Evolutionary conservation across 2,797 vertebrate genomes (phyloP).

Genomic region (Thripadectes ignobilis): DNA sequence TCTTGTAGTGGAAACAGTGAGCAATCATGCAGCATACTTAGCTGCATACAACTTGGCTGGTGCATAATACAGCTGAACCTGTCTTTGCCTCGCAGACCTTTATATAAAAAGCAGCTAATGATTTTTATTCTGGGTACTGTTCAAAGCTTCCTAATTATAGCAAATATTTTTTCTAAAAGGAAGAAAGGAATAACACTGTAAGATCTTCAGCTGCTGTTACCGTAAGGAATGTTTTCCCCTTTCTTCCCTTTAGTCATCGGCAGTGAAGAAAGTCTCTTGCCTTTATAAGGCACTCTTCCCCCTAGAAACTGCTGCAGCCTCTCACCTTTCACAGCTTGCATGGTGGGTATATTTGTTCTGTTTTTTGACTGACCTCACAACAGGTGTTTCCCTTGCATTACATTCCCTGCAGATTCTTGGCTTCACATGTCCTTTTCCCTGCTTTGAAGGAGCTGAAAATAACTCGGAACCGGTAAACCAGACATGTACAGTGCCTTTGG

Average conservation of each 20-base stretch:
- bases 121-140: not conserved
- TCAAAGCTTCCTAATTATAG: not conserved
- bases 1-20: not conserved
- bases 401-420: conserved; percentile 20
- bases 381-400: conserved; percentile 57
- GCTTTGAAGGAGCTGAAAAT: conserved; percentile 32
- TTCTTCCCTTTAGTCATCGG: not conserved
- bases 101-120: not conserved
- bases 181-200: not conserved
- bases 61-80: not conserved
- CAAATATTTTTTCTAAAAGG: not conserved
- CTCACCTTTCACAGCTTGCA: not conserved
- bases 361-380: conserved; percentile 28
- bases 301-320: not conserved
- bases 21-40: not conserved
- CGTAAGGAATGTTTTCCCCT: not conserved
- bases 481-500: not conserved
- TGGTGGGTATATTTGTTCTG: not conserved
- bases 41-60: not conserved
- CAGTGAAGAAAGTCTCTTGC: not conserved
- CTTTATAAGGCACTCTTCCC: not conserved
- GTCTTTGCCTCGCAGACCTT: not conserved
- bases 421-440: not conserved
- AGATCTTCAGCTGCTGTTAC: not conserved
- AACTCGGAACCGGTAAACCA: not conserved